Conservation (phyloP, 2,888 invertebrate genomes). For the Tribolium freemani region DNA sequence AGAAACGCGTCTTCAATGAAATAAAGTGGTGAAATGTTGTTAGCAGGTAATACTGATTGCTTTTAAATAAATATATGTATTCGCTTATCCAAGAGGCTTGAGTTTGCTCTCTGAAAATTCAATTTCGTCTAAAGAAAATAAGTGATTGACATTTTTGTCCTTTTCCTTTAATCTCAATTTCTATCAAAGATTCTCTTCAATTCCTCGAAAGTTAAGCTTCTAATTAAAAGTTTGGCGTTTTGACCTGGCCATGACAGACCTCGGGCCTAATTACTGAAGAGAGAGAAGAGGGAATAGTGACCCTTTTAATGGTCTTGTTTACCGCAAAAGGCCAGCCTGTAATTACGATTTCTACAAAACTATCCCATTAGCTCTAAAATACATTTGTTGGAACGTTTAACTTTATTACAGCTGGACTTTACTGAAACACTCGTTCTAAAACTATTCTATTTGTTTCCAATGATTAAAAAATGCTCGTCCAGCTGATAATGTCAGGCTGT, state of each 20-base stretch:
- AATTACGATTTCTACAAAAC: conserved; percentile 11
- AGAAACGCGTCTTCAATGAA: too few relatives aligned
- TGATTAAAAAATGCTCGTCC: background rate
- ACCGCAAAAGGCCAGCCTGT: conserved; percentile 6
- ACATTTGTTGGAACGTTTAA: conserved; percentile 1
- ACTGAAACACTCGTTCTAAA: background rate
- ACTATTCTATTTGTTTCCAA: background rate
- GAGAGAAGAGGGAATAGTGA: background rate
- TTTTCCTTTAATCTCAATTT: background rate
- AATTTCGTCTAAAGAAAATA: too few relatives aligned
- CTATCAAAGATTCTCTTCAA: background rate
- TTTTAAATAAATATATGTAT: too few relatives aligned
- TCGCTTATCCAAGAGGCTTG: too few relatives aligned
- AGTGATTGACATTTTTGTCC: background rate
- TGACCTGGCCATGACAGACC: conserved; percentile 3
- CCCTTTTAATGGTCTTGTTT: conserved; percentile 10
- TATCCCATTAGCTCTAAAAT: conserved; percentile 9
- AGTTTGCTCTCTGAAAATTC: too few relatives aligned
- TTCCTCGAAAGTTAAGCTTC: background rate
- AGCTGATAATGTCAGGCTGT: background rate
- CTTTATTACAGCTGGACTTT: background rate
- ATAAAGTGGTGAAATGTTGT: too few relatives aligned
- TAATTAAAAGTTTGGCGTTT: conserved; percentile 18
- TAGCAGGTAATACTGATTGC: too few relatives aligned
- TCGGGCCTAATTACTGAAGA: conserved; percentile 8